phyloP scores from a whole-genome alignment of 37 sponge, comb jelly and placozoan species.

The Amphimedon queenslandica region DNA sequence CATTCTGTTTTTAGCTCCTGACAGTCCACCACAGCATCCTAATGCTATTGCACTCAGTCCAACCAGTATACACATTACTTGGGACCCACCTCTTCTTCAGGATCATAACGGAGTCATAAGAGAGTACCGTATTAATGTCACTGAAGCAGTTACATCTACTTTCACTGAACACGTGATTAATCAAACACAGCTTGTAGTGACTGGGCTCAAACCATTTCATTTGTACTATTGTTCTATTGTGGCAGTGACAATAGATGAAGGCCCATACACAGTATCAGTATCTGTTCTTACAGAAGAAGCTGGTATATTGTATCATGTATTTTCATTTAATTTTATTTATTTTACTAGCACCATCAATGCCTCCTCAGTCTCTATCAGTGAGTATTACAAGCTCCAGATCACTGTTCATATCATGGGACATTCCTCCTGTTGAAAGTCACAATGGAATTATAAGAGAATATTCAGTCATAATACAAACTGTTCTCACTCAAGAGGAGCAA shows the following conservation, averaged over 20 bases:
- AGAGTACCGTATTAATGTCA: slow-evolving; percentile 25
- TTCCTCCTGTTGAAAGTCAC: background rate
- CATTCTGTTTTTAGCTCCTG: slow-evolving; percentile 13
- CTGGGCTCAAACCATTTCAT: slow-evolving; percentile 36
- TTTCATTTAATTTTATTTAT: background rate
- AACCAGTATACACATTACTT: background rate
- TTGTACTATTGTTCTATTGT: slow-evolving; percentile 19
- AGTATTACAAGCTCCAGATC: background rate
- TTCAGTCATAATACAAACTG: background rate
- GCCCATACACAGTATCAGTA: slow-evolving; percentile 15
- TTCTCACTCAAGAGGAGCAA: background rate
- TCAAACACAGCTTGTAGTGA: slow-evolving; percentile 4
- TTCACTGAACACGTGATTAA: background rate
- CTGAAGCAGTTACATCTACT: background rate
- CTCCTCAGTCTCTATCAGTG: background rate
- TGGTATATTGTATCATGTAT: slow-evolving; percentile 14
- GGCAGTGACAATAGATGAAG: slow-evolving; percentile 23
- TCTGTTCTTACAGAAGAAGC: slow-evolving; percentile 21
- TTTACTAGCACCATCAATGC: background rate
- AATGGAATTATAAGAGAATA: slow-evolving; percentile 18
- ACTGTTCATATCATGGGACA: background rate
- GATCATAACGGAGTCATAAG: slow-evolving; percentile 29
- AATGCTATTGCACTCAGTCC: background rate
- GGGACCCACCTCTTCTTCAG: slow-evolving; percentile 12
- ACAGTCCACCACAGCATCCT: slow-evolving; percentile 15